Evolutionary conservation across 2,888 invertebrate species (phyloP).

Genomic region (Caenorhabditis becei): DNA sequence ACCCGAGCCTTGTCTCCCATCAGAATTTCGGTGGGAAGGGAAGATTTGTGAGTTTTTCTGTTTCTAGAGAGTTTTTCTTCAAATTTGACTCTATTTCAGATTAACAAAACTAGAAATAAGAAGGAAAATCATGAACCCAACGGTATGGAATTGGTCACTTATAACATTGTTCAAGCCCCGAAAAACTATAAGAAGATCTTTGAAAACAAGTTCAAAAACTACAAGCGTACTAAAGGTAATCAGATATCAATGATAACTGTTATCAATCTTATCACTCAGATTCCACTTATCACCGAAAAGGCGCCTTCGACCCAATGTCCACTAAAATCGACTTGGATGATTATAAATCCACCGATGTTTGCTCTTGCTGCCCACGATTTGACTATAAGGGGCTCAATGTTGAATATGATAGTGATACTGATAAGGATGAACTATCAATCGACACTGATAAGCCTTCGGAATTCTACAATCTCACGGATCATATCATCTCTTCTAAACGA

Average conservation of each 20-base stretch:
- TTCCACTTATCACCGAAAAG: not conserved
- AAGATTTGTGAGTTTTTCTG: conserved; percentile 2
- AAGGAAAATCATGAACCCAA: not conserved
- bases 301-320: not conserved
- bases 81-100: not conserved
- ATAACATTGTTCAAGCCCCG: conserved; percentile 4
- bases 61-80: not conserved
- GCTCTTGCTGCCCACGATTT: not conserved
- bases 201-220: not conserved
- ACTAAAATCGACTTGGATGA: not conserved
- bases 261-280: not conserved
- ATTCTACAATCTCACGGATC: conserved; percentile 1
- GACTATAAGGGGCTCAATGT: not conserved
- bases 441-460: not conserved
- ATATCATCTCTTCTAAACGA: too few relatives aligned
- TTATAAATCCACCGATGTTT: not conserved
- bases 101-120: not conserved
- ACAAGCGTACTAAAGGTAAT: not conserved
- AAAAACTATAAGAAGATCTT: not conserved
- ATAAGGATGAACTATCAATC: too few relatives aligned
- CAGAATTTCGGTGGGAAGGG: not conserved
- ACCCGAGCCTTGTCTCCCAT: not conserved
- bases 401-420: not conserved
- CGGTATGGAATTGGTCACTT: not conserved
- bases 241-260: too few relatives aligned